These are phyloP conservation scores for Eleutherodactylus coqui DNA, from an alignment of 2,797 vertebrate species.

Conservation along the genomic window DNA sequence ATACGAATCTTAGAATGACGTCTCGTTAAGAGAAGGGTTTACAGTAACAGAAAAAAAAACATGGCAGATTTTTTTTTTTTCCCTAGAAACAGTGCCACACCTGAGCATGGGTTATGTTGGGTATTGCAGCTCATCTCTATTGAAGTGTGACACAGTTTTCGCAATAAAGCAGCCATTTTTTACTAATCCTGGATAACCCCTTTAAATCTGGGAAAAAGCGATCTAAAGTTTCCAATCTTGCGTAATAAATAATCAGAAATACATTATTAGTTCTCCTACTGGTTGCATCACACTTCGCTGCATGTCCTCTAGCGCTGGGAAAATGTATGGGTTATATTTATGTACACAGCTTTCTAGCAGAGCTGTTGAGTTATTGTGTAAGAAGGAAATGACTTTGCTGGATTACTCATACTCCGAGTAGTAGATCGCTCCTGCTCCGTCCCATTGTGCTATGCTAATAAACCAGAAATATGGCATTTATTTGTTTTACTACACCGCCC, in stretches of 20 bases:
- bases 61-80: not conserved
- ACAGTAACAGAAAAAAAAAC: too few species aligned
- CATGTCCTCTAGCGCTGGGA: not conserved
- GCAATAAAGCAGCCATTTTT: not conserved
- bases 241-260: not conserved
- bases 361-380: constrained; percentile 21
- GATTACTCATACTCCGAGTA: constrained; percentile 4
- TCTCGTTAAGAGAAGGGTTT: too few species aligned
- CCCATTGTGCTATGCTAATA: not conserved
- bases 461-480: constrained; percentile 31
- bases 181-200: not conserved
- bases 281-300: not conserved
- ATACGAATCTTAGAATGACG: too few species aligned
- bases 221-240: not conserved
- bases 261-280: not conserved
- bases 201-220: not conserved
- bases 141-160: not conserved
- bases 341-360: not conserved
- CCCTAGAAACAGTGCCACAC: not conserved
- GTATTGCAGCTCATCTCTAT: not conserved
- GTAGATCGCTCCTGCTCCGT: not conserved
- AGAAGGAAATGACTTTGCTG: constrained; percentile 50
- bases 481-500: not conserved
- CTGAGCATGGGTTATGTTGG: not conserved
- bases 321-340: not conserved